Evolutionary conservation across 2,113 vertebrate species (phyloP).

Genomic region (Arothron firmamentum): DNA sequence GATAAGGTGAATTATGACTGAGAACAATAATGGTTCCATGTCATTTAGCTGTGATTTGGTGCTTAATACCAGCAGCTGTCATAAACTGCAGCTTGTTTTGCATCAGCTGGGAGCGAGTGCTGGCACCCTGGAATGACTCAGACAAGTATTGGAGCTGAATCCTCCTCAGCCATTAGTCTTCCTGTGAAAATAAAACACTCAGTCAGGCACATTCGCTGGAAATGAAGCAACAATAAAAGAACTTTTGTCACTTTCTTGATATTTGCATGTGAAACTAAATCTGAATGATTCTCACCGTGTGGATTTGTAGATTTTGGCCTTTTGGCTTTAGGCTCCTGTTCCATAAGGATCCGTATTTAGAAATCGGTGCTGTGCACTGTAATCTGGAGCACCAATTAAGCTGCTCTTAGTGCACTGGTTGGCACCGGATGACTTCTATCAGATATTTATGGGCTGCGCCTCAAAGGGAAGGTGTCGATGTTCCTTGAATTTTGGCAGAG

Average conservation of each 20-base stretch:
- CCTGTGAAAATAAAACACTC: not conserved
- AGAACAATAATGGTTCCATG: no score
- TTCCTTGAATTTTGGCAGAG: constrained; percentile 27
- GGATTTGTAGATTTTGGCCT: constrained; percentile 17
- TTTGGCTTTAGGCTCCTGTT: constrained; percentile 27
- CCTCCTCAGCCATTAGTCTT: not conserved
- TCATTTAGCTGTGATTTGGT: no score
- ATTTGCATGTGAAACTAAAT: not conserved
- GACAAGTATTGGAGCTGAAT: not conserved
- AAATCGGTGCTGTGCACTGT: constrained; percentile 28
- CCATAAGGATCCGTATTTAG: constrained; percentile 48
- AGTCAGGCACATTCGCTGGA: not conserved
- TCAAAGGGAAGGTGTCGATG: constrained; percentile 9
- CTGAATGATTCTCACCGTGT: not conserved
- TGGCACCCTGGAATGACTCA: not conserved
- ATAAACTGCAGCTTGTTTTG: not conserved
- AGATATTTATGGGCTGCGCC: constrained; percentile 17
- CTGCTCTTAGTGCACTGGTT: constrained; percentile 23
- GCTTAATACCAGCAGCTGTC: not conserved
- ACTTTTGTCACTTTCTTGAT: not conserved
- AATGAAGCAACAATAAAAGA: not conserved
- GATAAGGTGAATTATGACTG: no score
- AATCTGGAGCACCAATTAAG: constrained; percentile 46
- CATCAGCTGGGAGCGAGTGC: not conserved
- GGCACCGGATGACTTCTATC: constrained; percentile 18